Conservation (phyloP, 1,140 invertebrate genomes). For the Microplitis demolitor region DNA sequence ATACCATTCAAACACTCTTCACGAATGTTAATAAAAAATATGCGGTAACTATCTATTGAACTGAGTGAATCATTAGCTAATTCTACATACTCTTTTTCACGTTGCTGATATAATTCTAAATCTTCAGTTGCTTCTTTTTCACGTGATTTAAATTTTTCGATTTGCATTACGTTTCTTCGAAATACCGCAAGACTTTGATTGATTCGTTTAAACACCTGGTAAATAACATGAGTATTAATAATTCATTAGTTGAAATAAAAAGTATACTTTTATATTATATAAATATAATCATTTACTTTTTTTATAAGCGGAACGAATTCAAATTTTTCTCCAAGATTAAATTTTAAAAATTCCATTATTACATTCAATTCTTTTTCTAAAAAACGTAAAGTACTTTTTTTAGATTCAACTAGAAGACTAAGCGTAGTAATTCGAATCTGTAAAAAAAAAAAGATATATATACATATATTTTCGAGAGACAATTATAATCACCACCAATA, state of each 20-base stretch:
- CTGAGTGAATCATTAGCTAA: conserved; percentile 6
- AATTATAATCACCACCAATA: no score
- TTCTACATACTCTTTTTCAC: neutral
- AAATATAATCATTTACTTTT: conserved; percentile 61
- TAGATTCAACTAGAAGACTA: conserved; percentile 74
- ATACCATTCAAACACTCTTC: conserved; percentile 65
- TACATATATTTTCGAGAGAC: no score
- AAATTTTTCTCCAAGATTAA: conserved; percentile 75
- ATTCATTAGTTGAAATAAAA: conserved; percentile 16
- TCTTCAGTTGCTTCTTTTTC: conserved; percentile 28
- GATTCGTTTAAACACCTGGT: conserved; percentile 48
- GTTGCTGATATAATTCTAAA: conserved; percentile 36
- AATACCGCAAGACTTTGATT: conserved; percentile 47
- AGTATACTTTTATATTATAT: conserved; percentile 12
- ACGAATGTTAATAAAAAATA: conserved; percentile 62
- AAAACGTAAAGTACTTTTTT: conserved; percentile 74
- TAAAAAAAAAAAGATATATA: no score
- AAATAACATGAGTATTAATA: conserved; percentile 11
- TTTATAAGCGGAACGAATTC: conserved; percentile 67
- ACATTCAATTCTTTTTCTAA: conserved; percentile 68
- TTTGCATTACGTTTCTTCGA: conserved; percentile 33
- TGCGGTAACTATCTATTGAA: conserved; percentile 37
- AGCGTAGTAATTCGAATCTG: conserved; percentile 63
- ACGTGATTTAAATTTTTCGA: conserved; percentile 37
- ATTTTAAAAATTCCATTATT: conserved; percentile 70